phyloP scores from a whole-genome alignment of 1,140 invertebrate genomes.

The Melanaphis sacchari region DNA sequence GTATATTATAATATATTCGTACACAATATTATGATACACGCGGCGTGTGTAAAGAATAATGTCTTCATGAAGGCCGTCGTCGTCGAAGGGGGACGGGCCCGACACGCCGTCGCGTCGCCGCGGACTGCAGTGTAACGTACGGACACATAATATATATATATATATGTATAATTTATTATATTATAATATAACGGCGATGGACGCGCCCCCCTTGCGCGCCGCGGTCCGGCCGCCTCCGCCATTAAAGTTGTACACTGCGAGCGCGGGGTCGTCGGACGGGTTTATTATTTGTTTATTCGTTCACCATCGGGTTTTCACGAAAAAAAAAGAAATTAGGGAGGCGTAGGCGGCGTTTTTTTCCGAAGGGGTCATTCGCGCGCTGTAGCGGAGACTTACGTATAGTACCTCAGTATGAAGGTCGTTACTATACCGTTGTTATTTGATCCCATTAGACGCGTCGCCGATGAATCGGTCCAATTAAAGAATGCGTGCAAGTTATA shows the following conservation, averaged over 20 bases:
- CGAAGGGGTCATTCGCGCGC: not conserved
- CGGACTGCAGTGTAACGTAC: constrained; percentile 21
- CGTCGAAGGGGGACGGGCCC: constrained; percentile 37
- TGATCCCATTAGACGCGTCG: not conserved
- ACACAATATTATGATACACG: not conserved
- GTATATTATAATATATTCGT: not conserved
- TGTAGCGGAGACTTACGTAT: not conserved
- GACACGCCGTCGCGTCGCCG: constrained; percentile 24
- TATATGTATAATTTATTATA: not conserved
- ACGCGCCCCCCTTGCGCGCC: constrained; percentile 10
- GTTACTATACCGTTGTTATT: not conserved
- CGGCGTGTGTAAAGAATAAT: not conserved
- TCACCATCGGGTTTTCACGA: not conserved
- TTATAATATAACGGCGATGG: not conserved
- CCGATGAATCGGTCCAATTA: constrained; percentile 52
- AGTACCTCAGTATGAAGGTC: not conserved
- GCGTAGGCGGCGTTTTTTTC: constrained; percentile 5
- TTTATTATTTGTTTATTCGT: not conserved
- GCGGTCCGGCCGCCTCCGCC: not conserved
- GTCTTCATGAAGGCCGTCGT: constrained; percentile 36
- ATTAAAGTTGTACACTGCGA: not conserved
- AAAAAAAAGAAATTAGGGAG: not conserved
- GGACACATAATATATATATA: not conserved
- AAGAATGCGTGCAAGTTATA: not conserved
- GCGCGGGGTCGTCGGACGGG: constrained; percentile 28